Evolutionary conservation across 2,888 invertebrate species (phyloP), one percentile per base, ranked within the genome.

Genomic region (Erynnis tages): DNA sequence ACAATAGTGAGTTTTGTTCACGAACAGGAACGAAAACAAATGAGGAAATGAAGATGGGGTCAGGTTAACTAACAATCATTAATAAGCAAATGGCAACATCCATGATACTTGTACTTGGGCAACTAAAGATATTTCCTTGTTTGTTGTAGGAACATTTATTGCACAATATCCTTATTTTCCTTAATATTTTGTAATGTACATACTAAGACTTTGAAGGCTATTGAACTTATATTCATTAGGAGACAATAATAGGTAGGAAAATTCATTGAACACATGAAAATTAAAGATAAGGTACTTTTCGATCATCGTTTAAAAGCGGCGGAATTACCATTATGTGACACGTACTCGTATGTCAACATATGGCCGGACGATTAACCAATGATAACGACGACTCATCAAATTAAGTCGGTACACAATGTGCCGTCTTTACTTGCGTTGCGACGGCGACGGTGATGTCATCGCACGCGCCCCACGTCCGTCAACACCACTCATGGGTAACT

Each of bases 381-480:
- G 57, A 60, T 56, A 64, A 58, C 58, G 63, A 67, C 59, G 67
- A 63, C 61, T 68, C 67, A 69, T 71, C 65, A 62, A 72, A 75
- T 76, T 70, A 70, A 66, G 65, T 69, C 60, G 55, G 66, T 69
- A 70, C 73, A 71, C 72, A 49, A 50, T 43, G 49, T 50, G 34
- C 41, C 32, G 11, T 43, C 49, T 43, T 43, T 27, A 50, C 43
- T 43, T 35, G 43, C 43, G 49, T 56, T 44, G 54, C 52, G 53
- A 54, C 54, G 53, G 57, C 56, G 55, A 34, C 55, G 66, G 61
- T 82, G 81, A 82, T 80, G 76, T 82, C 79, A 82, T 65, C 68
- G 54, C 57, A 64, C 64, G 61, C 70, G 65, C 59, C 59, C 56
- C 53, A 54, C 63, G 65, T 67, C 55, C 71, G 71, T 72, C 72